A percentile compares a stretch with the other conserved stretches of the same genome.
These are phyloP conservation scores for Coturnix japonica DNA, from an alignment of 2,113 vertebrate genomes.

Conservation along the genomic window DNA sequence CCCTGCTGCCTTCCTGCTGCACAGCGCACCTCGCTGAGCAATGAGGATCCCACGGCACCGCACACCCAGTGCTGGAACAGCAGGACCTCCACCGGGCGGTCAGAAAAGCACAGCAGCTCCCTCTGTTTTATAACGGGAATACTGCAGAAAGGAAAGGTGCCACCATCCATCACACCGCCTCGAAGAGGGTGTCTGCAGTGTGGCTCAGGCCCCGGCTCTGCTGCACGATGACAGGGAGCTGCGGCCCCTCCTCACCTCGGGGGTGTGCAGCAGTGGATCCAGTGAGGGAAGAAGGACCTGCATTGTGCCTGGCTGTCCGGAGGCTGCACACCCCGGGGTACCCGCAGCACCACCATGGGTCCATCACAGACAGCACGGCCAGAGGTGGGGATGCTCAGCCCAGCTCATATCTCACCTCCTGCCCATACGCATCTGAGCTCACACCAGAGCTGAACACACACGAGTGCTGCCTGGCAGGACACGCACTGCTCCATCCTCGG, in stretches of 20 bases:
- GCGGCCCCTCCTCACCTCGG: neutral
- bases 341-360: neutral
- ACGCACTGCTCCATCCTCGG: accelerated
- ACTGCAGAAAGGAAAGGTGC: conserved; percentile 28
- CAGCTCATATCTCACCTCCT: accelerated
- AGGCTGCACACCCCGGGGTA: neutral
- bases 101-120: conserved; percentile 60
- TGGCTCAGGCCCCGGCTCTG: neutral
- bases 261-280: neutral
- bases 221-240: neutral
- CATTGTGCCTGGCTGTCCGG: neutral
- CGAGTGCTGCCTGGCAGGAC: neutral
- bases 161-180: neutral
- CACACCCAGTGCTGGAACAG: neutral
- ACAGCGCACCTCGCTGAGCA: neutral
- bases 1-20: neutral
- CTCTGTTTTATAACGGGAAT: conserved; percentile 48
- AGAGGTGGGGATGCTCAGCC: neutral
- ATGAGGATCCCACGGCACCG: neutral
- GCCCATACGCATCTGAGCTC: neutral
- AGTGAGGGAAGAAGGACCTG: neutral
- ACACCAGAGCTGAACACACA: neutral
- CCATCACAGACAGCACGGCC: accelerated
- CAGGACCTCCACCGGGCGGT: neutral
- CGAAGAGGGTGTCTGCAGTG: neutral